Percentiles rank a stretch among this genome's conserved stretches.
phyloP scores from a whole-genome alignment of 2,113 vertebrate genomes.

The Dicaeum eximium region DNA sequence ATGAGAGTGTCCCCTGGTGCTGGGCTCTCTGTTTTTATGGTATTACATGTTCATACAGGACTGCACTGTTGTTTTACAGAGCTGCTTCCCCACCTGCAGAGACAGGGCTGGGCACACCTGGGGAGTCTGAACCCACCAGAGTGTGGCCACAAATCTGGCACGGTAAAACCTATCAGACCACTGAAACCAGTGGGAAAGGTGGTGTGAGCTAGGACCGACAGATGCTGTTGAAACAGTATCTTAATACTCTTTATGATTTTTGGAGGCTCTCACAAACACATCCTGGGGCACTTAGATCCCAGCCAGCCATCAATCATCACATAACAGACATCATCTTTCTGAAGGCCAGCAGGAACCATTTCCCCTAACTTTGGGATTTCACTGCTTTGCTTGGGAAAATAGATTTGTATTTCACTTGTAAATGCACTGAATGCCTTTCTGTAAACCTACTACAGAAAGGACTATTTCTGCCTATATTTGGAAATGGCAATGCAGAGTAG shows the following conservation, averaged over 20 bases:
- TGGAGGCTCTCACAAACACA: fast-evolving
- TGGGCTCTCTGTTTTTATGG: neutral
- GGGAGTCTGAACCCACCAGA: neutral
- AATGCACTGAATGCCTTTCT: neutral
- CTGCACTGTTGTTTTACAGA: neutral
- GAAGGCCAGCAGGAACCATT: neutral
- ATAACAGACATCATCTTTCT: neutral
- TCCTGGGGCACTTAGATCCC: neutral
- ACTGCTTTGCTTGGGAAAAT: neutral
- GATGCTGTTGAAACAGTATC: neutral
- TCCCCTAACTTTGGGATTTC: neutral
- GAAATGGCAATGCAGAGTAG: neutral
- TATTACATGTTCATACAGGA: fast-evolving
- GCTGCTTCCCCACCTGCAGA: neutral
- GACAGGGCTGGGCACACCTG: neutral
- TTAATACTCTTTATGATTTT: neutral
- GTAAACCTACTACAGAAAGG: neutral
- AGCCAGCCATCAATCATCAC: neutral
- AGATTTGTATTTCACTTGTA: neutral
- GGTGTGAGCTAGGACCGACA: neutral
- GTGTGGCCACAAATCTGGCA: neutral
- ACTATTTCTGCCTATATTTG: neutral
- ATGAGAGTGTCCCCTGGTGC: fast-evolving
- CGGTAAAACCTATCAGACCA: neutral
- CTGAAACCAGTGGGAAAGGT: neutral